Conservation (phyloP, 23 tunicate species). For the Ascidia mentula region DNA sequence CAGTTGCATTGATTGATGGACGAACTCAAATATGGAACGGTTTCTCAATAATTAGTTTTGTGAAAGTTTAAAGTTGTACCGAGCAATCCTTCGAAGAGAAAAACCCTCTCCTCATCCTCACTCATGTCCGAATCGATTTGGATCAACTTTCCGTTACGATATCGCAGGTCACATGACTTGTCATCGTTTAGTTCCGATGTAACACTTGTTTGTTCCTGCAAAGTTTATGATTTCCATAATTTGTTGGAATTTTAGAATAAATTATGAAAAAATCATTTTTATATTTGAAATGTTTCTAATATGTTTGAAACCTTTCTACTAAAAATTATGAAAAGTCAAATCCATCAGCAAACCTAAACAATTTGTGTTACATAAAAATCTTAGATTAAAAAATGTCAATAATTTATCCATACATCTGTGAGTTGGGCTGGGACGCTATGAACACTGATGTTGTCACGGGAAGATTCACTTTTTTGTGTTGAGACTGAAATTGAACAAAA, state of each 20-base stretch:
- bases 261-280: no score
- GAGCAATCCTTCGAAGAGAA: conserved; percentile 84
- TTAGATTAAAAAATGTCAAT: neutral
- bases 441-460: conserved; percentile 36
- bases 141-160: conserved; percentile 80
- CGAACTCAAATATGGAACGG: no score
- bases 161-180: conserved; percentile 35
- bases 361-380: no score
- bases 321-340: no score
- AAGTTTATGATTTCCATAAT: no score
- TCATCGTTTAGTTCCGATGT: conserved; percentile 29
- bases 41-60: no score
- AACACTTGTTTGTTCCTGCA: conserved; percentile 45
- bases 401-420: conserved; percentile 13
- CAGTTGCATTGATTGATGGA: no score
- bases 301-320: no score
- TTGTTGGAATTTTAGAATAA: no score
- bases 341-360: no score
- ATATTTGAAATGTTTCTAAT: no score
- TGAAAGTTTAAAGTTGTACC: no score
- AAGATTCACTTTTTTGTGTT: conserved; percentile 39
- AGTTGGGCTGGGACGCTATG: conserved; percentile 38
- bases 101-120: conserved; percentile 95
- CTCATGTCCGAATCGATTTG: conserved; percentile 83
- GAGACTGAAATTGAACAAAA: conserved; percentile 19